Evolutionary conservation across 1,140 invertebrate species (phyloP).

Genomic region (Nephila pilipes): DNA sequence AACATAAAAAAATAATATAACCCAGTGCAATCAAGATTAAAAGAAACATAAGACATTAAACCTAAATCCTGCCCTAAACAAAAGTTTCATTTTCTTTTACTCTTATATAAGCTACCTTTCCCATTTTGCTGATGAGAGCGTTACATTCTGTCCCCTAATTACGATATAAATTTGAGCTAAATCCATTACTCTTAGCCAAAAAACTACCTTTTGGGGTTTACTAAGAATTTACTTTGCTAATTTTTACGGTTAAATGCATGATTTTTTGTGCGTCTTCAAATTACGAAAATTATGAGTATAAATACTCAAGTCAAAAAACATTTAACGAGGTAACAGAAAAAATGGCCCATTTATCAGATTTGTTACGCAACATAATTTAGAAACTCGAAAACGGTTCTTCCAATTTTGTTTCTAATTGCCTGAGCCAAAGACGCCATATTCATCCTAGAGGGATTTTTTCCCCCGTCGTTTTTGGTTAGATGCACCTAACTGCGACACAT

Average conservation of each 20-base stretch:
- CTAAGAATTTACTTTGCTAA: conserved; percentile 26
- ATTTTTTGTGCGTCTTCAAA: neutral
- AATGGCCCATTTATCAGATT: conserved; percentile 39
- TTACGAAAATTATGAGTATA: neutral
- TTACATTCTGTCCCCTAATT: neutral
- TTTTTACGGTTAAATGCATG: neutral
- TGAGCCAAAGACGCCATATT: neutral
- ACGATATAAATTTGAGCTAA: neutral
- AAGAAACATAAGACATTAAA: neutral
- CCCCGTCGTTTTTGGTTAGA: neutral
- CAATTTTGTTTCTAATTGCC: conserved; percentile 17
- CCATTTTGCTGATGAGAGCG: conserved; percentile 9
- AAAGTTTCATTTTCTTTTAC: neutral
- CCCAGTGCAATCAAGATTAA: neutral
- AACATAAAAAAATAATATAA: neutral
- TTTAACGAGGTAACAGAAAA: conserved; percentile 41
- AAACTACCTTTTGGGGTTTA: neutral
- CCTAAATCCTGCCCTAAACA: neutral
- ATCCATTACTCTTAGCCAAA: neutral
- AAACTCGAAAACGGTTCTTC: neutral
- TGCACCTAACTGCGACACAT: neutral
- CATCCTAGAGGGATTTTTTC: neutral
- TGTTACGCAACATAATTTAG: conserved; percentile 40
- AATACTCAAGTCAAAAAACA: conserved; percentile 10
- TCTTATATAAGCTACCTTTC: neutral